phyloP scores from a whole-genome alignment of 2,797 vertebrate species.

The Amniataba percoides region DNA sequence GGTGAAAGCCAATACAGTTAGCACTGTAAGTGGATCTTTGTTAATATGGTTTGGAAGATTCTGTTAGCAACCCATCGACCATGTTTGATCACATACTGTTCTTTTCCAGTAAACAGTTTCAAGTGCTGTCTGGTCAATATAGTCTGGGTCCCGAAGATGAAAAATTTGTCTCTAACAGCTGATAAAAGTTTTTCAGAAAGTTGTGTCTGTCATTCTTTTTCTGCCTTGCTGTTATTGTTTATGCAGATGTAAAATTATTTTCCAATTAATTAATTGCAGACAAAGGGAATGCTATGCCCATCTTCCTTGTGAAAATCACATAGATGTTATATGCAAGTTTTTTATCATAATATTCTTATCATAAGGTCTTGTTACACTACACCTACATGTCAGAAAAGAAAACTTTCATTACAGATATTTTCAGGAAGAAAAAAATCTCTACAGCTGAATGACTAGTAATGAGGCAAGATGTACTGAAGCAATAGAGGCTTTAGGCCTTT shows the following conservation, averaged over 20 bases:
- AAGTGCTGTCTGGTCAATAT: neutral
- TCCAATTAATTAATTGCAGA: conserved; percentile 5
- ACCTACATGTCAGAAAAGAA: conserved; percentile 10
- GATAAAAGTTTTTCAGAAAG: neutral
- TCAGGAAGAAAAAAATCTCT: conserved; percentile 5
- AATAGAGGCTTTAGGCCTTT: conserved; percentile 3
- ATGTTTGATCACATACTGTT: conserved; percentile 14
- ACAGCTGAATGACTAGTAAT: conserved; percentile 38
- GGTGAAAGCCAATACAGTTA: conserved; percentile 25
- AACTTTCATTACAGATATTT: conserved; percentile 12
- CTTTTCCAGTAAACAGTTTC: conserved; percentile 18
- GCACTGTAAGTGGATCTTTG: conserved; percentile 42
- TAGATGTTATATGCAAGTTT: neutral
- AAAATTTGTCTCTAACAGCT: conserved; percentile 9
- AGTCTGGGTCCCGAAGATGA: neutral
- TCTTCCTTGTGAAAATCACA: conserved; percentile 1
- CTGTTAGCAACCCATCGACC: conserved; percentile 15
- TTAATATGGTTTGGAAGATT: conserved; percentile 43
- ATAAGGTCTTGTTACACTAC: neutral
- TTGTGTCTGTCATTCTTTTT: neutral
- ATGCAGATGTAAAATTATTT: conserved; percentile 11
- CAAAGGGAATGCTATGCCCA: conserved; percentile 5
- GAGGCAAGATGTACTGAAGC: conserved; percentile 20
- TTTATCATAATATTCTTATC: neutral
- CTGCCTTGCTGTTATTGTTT: neutral